phyloP scores from a whole-genome alignment of 2,888 invertebrate species.

The Orthosia incerta region DNA sequence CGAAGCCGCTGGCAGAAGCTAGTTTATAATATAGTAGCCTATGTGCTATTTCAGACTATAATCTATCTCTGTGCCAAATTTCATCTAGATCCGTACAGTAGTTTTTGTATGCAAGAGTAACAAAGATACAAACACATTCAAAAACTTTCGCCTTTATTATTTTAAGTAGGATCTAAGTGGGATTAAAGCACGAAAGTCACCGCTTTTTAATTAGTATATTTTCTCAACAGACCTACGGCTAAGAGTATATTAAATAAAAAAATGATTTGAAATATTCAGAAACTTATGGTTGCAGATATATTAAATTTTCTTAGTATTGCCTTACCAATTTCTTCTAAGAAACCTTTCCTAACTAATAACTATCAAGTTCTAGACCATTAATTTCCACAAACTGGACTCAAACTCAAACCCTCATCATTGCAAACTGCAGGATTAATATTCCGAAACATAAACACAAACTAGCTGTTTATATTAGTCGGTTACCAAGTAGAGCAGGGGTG shows the following conservation, averaged over 20 bases:
- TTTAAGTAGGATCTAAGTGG: too few species aligned
- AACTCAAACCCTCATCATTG: slow-evolving; percentile 21
- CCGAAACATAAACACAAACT: slow-evolving; percentile 32
- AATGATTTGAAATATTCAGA: neutral
- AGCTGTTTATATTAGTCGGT: slow-evolving; percentile 22
- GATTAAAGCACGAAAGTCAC: too few species aligned
- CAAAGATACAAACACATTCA: too few species aligned
- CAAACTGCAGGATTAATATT: slow-evolving; percentile 43
- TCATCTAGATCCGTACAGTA: too few species aligned
- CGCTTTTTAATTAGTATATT: neutral
- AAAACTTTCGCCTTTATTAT: too few species aligned
- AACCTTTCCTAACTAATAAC: neutral
- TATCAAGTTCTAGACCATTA: neutral
- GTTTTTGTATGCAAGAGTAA: too few species aligned
- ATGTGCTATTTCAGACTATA: too few species aligned
- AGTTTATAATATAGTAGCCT: too few species aligned
- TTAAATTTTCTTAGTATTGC: neutral
- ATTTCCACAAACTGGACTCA: slow-evolving; percentile 14
- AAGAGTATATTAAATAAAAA: neutral
- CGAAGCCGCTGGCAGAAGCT: too few species aligned
- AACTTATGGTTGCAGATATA: too few species aligned
- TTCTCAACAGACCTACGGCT: neutral
- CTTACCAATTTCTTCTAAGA: neutral
- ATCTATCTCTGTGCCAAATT: too few species aligned
- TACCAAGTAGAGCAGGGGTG: slow-evolving; percentile 2